These are phyloP conservation scores for Metallyticus violacea DNA, from an alignment of 2,888 invertebrate species.

Conservation along the genomic window DNA sequence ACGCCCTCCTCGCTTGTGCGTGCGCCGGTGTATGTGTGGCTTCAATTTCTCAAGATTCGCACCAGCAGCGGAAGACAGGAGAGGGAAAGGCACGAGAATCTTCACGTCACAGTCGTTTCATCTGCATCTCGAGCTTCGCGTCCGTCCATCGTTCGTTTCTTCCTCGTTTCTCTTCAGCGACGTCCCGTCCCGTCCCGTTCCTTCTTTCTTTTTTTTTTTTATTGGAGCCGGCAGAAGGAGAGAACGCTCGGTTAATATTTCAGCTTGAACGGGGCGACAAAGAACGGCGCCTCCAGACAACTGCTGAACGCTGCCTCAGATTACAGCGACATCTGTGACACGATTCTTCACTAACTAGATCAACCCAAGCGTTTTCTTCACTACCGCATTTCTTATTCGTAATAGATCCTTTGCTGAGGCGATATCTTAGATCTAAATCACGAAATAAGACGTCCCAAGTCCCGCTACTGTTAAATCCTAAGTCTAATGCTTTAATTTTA, in stretches of 20 bases:
- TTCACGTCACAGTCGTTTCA: background rate
- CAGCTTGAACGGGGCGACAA: background rate
- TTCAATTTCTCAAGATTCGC: slow-evolving; percentile 5
- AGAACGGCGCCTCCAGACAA: background rate
- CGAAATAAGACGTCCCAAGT: no score
- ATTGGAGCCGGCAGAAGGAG: background rate
- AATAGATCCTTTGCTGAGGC: no score
- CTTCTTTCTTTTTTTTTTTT: background rate
- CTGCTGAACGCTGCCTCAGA: background rate
- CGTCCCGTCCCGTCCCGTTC: background rate
- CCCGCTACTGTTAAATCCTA: no score
- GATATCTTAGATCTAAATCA: no score
- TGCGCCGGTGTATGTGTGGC: background rate
- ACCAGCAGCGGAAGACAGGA: background rate
- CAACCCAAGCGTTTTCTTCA: background rate
- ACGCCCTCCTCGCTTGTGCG: background rate
- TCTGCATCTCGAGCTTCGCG: background rate
- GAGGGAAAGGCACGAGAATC: background rate
- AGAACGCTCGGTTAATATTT: slow-evolving; percentile 20
- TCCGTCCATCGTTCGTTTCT: background rate
- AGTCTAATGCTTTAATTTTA: no score
- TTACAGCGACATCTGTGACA: slow-evolving; percentile 25
- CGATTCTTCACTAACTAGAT: slow-evolving; percentile 26
- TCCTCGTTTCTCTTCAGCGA: background rate
- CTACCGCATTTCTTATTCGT: no score